A percentile compares a stretch with the other conserved stretches of the same genome.
Conservation (phyloP, 2,113 vertebrate species). For the Rhagologus leucostigma region DNA sequence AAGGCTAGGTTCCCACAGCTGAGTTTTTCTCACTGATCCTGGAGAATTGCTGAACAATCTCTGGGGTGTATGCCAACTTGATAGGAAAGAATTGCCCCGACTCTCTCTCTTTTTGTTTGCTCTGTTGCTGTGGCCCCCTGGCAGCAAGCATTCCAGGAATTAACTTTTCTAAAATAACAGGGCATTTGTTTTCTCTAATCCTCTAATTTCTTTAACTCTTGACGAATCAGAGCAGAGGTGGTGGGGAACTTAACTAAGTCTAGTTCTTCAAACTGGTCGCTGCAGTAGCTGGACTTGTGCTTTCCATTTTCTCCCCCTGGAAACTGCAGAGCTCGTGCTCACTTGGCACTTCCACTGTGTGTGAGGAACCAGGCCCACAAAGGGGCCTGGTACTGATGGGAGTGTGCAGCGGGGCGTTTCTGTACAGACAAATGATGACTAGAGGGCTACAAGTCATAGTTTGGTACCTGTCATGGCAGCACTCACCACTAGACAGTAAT, state of each 20-base stretch:
- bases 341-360: background rate
- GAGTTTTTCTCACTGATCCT: slow-evolving; percentile 12
- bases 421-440: background rate
- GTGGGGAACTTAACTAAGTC: background rate
- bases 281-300: background rate
- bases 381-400: background rate
- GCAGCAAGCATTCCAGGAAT: slow-evolving; percentile 39
- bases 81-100: slow-evolving; percentile 41
- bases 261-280: background rate
- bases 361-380: background rate
- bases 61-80: slow-evolving; percentile 41
- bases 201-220: slow-evolving; percentile 16
- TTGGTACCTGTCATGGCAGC: background rate
- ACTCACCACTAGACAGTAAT: background rate
- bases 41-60: slow-evolving; percentile 57
- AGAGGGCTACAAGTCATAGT: background rate
- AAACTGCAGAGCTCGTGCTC: background rate
- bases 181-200: slow-evolving; percentile 2
- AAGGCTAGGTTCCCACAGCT: slow-evolving; percentile 24
- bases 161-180: slow-evolving; percentile 49
- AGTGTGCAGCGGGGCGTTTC: background rate
- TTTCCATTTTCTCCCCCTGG: background rate
- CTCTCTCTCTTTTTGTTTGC: slow-evolving; percentile 40
- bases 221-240: background rate
- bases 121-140: slow-evolving; percentile 4